These are phyloP conservation scores for Stenotaenia linearis DNA, from an alignment of 2,888 invertebrate genomes.

Conservation along the genomic window DNA sequence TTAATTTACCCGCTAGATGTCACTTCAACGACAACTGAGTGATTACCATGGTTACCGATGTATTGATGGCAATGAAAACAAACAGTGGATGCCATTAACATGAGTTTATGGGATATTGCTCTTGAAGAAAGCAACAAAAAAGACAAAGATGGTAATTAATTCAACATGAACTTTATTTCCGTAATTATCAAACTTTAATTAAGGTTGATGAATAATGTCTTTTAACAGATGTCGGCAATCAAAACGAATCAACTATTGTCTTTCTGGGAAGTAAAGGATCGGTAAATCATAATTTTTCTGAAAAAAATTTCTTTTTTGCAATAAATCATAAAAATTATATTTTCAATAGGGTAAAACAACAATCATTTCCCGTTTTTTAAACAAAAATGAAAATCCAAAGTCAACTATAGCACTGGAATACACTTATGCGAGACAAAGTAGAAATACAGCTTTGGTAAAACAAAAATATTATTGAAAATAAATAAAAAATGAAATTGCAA, in stretches of 20 bases:
- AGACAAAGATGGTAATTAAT: constrained; percentile 17
- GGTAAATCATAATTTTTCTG: too few species aligned
- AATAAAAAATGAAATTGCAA: background rate
- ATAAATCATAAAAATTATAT: background rate
- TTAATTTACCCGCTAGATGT: background rate
- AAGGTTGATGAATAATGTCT: too few species aligned
- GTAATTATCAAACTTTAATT: background rate
- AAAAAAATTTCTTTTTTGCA: too few species aligned
- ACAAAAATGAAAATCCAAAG: constrained; percentile 65
- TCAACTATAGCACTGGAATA: constrained; percentile 82
- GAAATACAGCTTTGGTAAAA: constrained; percentile 56
- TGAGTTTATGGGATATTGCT: constrained; percentile 36
- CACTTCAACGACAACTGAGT: background rate
- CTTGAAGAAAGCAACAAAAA: constrained; percentile 27
- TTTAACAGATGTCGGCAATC: background rate
- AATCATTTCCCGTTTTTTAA: constrained; percentile 68
- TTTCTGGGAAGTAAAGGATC: constrained; percentile 62
- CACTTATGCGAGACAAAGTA: constrained; percentile 67
- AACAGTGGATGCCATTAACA: background rate
- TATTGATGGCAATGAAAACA: background rate
- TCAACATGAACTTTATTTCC: background rate
- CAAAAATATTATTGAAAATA: background rate
- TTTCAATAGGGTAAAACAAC: constrained; percentile 55
- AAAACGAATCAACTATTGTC: constrained; percentile 52
- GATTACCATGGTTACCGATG: background rate